Evolutionary conservation across 2,113 vertebrate species (phyloP).

Genomic region (Telmatochromis sp.): DNA sequence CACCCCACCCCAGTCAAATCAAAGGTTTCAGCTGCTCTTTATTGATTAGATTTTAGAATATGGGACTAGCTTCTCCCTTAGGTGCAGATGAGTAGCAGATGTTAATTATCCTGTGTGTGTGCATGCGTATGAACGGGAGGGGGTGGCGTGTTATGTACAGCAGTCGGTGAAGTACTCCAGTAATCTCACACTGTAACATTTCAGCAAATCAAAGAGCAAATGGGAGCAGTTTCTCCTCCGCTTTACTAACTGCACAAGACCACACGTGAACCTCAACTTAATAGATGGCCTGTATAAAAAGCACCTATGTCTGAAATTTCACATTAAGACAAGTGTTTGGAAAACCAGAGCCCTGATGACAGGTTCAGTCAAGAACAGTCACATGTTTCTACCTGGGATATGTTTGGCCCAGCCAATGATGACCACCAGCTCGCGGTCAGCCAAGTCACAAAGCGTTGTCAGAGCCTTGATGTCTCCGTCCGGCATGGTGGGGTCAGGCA

Average conservation of each 20-base stretch:
- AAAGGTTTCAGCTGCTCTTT: constrained; percentile 69
- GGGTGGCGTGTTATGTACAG: background rate
- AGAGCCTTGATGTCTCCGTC: constrained; percentile 96
- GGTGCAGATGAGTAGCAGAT: constrained; percentile 67
- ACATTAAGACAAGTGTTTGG: background rate
- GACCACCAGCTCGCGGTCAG: constrained; percentile 94
- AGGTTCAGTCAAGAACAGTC: background rate
- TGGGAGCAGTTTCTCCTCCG: background rate
- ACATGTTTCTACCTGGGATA: constrained; percentile 83
- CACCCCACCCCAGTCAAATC: constrained; percentile 60
- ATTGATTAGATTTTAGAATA: constrained; percentile 72
- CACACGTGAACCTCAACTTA: background rate
- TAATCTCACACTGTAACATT: constrained; percentile 9
- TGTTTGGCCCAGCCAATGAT: constrained; percentile 99
- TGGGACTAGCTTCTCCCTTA: constrained; percentile 61
- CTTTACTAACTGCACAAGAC: background rate
- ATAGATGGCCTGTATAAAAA: background rate
- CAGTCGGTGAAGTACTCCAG: constrained; percentile 20
- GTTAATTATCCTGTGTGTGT: constrained; percentile 62
- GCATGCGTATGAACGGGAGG: background rate
- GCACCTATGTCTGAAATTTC: background rate
- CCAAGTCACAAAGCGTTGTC: constrained; percentile 94
- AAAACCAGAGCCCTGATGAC: background rate
- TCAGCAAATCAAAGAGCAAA: constrained; percentile 1
- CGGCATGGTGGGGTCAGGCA: constrained; percentile 91